Evolutionary conservation across 2,888 invertebrate genomes (phyloP).

Genomic region (Saturnia pavonia): DNA sequence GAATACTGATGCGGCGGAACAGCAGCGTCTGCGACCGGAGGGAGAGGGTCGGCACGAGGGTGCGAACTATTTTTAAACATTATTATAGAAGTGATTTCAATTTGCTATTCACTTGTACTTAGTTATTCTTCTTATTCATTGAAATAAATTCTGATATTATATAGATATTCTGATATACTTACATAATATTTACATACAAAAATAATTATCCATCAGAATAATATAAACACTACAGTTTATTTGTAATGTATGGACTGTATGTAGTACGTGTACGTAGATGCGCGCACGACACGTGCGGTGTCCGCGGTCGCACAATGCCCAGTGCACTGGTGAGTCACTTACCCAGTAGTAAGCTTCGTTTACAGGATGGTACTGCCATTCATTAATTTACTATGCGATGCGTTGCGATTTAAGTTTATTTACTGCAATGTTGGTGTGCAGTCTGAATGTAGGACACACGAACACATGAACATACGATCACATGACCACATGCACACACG

Average conservation of each 20-base stretch:
- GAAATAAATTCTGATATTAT: neutral
- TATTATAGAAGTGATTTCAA: neutral
- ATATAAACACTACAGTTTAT: neutral
- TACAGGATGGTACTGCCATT: too few species aligned
- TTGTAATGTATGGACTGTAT: too few species aligned
- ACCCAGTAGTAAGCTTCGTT: too few species aligned
- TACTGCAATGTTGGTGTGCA: too few species aligned
- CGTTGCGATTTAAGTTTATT: too few species aligned
- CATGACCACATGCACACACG: too few species aligned
- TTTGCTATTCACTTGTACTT: neutral
- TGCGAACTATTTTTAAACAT: neutral
- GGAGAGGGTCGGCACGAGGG: neutral
- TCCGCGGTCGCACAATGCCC: too few species aligned
- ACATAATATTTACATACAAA: neutral
- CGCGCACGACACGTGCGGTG: too few species aligned
- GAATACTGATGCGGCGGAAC: conserved; percentile 38
- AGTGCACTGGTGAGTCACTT: too few species aligned
- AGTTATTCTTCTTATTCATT: neutral
- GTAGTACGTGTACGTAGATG: neutral
- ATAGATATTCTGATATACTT: too few species aligned
- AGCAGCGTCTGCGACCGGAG: neutral
- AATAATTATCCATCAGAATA: neutral
- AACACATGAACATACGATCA: too few species aligned
- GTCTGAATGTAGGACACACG: neutral
- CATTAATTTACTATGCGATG: too few species aligned